Conservation (phyloP, 2,888 invertebrate genomes). For the Lordiphosa fenestrarum region DNA sequence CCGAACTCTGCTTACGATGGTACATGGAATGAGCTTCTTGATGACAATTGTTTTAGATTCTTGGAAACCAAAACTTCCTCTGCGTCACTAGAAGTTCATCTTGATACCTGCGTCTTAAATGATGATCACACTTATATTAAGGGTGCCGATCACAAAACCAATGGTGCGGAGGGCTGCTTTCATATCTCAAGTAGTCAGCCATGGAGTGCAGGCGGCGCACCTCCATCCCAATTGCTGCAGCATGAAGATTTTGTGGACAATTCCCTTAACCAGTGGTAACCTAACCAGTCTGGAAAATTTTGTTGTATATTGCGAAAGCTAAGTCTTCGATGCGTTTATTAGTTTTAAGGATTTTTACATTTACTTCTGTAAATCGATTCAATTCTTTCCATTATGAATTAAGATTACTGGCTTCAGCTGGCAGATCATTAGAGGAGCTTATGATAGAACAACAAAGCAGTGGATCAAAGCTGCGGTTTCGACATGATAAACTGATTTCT, state of each 20-base stretch:
- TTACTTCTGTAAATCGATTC: constrained; percentile 57
- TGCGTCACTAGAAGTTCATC: background rate
- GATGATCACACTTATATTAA: constrained; percentile 60
- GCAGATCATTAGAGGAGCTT: constrained; percentile 40
- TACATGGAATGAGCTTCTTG: constrained; percentile 43
- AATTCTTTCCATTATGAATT: constrained; percentile 66
- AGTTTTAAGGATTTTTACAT: constrained; percentile 7
- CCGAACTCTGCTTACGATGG: constrained; percentile 35
- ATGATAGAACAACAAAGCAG: constrained; percentile 54
- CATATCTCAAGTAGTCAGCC: constrained; percentile 79
- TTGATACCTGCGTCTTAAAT: constrained; percentile 12
- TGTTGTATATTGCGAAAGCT: constrained; percentile 15
- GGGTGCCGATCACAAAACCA: constrained; percentile 64
- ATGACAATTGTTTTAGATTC: constrained; percentile 38
- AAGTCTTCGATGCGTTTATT: constrained; percentile 11
- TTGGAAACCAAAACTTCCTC: constrained; percentile 9
- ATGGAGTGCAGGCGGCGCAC: constrained; percentile 78
- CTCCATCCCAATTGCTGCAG: constrained; percentile 63
- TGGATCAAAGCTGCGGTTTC: constrained; percentile 31
- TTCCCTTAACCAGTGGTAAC: constrained; percentile 6
- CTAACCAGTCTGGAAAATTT: constrained; percentile 43
- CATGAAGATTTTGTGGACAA: constrained; percentile 34
- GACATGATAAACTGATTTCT: constrained; percentile 29
- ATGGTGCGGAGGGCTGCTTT: constrained; percentile 13
- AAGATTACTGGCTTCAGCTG: constrained; percentile 14